Conservation (phyloP, 2,113 vertebrate genomes). For the Bubalus kerabau region DNA sequence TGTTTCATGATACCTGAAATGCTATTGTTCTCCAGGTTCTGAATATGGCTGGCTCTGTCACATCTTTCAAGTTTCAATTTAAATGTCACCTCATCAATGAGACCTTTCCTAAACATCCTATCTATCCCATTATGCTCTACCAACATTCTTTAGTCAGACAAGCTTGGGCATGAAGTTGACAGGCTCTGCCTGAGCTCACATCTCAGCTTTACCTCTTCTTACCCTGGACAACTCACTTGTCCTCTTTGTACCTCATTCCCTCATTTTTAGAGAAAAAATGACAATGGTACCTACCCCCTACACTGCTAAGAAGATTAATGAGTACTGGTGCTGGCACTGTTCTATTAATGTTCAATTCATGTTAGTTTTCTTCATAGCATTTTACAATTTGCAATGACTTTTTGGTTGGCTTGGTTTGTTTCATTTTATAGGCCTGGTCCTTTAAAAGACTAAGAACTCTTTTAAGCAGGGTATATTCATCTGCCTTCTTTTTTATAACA, state of each 20-base stretch:
- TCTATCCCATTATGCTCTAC: background rate
- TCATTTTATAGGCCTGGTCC: background rate
- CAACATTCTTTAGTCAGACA: background rate
- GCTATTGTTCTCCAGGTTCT: background rate
- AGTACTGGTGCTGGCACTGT: background rate
- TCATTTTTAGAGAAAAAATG: background rate
- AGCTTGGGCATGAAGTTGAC: background rate
- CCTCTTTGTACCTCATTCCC: background rate
- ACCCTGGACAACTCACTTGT: background rate
- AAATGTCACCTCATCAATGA: background rate
- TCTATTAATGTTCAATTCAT: background rate
- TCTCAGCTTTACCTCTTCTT: background rate
- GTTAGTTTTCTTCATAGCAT: background rate
- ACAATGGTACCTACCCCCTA: background rate
- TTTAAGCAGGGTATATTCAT: background rate
- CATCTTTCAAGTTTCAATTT: background rate
- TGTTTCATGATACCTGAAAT: background rate
- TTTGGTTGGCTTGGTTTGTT: background rate
- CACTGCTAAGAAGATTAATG: background rate
- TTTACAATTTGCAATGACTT: background rate
- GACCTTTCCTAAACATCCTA: background rate
- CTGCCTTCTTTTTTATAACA: background rate
- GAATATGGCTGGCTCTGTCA: background rate
- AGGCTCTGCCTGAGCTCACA: background rate
- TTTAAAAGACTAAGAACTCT: background rate